Evolutionary conservation across 1,140 invertebrate genomes (phyloP), one percentile per base, ranked within the genome.

Genomic region (Leptopilina boulardi): DNA sequence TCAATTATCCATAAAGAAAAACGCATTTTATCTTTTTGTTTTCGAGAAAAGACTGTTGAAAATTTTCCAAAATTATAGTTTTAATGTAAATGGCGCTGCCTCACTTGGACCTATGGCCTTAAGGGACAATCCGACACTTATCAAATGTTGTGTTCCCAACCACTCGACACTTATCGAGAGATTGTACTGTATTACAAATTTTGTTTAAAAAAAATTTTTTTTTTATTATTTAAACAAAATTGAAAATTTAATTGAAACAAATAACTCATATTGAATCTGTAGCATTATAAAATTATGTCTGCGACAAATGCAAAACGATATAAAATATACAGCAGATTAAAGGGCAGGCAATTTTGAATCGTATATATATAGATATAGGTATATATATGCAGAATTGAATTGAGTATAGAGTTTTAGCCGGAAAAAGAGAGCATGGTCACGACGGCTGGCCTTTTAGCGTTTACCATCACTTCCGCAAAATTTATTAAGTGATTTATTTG

Each of bases 401-500:
- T 9, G 21, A 80, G 76, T 75, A 77, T 82, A 71, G 72, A 80
- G 76, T 79, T 81, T 75, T 70, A 66, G 38, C 38, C 76, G 59
- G 70, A 8, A 41, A 59, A 77, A 77, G 75, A 73, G 19, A 75
- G 11, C 3, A 75, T 1, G 38, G 74, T 70, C 51, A 34, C 70
- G 59, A 54, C 54, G 71, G 76, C 76, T 81, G 78, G 80, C 81
- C 80, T 86, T 87, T 86, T 83, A 85, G 84, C 80, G 73, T 84
- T 85, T 81, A 79, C 82, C 78, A 80, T 77, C 80, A 80, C 78
- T 78, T 77, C 79, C 78, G 44, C 74, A 79, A 79, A 80, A 82
- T 81, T 82, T 85, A 83, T 84, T 85, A 85, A 84, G 82, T 85
- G 84, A 87, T 87, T 87, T 86, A 85, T 87, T 87, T 86, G 83